A percentile compares a stretch with the other conserved stretches of the same genome.
phyloP scores from a whole-genome alignment of 2,113 vertebrate genomes.

The Rhinopomastus cyanomelas region DNA sequence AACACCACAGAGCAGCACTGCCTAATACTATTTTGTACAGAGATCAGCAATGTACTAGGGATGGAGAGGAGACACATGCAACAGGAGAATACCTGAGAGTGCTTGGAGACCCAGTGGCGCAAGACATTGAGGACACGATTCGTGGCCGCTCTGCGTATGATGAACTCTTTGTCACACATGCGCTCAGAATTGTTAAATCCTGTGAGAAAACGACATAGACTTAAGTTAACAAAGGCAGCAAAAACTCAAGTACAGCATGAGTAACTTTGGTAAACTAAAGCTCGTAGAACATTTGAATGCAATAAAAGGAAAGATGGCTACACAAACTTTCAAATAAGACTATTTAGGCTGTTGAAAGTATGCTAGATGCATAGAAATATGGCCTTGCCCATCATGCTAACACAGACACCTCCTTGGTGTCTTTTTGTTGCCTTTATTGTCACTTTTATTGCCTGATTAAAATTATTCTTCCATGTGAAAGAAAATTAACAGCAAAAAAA shows the following conservation, averaged over 20 bases:
- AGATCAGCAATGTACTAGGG: neutral
- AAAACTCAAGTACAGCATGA: accelerated
- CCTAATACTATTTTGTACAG: neutral
- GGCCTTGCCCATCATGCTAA: neutral
- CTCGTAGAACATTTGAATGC: neutral
- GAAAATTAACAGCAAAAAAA: neutral
- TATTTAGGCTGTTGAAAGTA: neutral
- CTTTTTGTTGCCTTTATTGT: too few relatives aligned
- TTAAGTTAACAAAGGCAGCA: neutral
- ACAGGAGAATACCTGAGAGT: slow-evolving; percentile 86
- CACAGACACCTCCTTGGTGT: neutral
- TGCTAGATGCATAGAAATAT: neutral
- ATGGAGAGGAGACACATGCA: neutral
- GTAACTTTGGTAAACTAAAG: neutral
- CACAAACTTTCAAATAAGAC: neutral
- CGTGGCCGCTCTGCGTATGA: slow-evolving; percentile 96
- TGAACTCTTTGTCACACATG: slow-evolving; percentile 97
- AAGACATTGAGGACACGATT: slow-evolving; percentile 98
- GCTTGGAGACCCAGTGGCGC: slow-evolving; percentile 98
- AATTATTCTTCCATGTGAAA: neutral
- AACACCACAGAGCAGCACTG: neutral
- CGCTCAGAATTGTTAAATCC: slow-evolving; percentile 93
- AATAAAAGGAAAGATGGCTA: neutral
- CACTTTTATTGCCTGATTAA: neutral
- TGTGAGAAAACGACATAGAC: slow-evolving; percentile 55